Conservation (phyloP, 2,797 vertebrate species). For the Loriculus beryllinus region DNA sequence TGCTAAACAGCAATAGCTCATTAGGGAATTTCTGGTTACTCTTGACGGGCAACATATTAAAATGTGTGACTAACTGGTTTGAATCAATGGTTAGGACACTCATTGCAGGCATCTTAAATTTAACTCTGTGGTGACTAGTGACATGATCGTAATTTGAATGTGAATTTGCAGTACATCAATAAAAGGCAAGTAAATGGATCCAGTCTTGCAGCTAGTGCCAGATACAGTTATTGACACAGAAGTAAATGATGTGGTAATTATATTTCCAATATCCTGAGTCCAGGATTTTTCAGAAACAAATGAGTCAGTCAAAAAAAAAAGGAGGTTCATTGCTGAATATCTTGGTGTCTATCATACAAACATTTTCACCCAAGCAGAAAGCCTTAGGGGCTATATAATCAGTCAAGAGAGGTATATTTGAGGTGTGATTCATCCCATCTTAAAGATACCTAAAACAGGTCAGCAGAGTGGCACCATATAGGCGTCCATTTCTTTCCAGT, state of each 20-base stretch:
- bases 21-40: slow-evolving; percentile 24
- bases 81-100: slow-evolving; percentile 27
- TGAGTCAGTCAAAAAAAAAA: background rate
- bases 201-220: background rate
- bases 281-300: background rate
- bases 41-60: slow-evolving; percentile 30
- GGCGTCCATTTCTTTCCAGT: background rate
- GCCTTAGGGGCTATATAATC: background rate
- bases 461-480: background rate
- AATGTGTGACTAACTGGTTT: slow-evolving; percentile 30
- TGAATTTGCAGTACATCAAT: slow-evolving; percentile 10
- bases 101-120: background rate
- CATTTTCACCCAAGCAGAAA: background rate
- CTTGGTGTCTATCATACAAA: background rate
- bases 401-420: background rate
- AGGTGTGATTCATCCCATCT: background rate
- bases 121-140: slow-evolving; percentile 7
- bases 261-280: background rate
- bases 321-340: background rate
- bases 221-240: background rate
- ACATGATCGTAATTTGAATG: background rate
- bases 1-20: background rate
- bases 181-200: slow-evolving; percentile 1
- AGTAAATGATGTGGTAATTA: background rate
- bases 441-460: background rate